Evolutionary conservation across 2,888 invertebrate genomes (phyloP).

Genomic region (Panzeria rudis): DNA sequence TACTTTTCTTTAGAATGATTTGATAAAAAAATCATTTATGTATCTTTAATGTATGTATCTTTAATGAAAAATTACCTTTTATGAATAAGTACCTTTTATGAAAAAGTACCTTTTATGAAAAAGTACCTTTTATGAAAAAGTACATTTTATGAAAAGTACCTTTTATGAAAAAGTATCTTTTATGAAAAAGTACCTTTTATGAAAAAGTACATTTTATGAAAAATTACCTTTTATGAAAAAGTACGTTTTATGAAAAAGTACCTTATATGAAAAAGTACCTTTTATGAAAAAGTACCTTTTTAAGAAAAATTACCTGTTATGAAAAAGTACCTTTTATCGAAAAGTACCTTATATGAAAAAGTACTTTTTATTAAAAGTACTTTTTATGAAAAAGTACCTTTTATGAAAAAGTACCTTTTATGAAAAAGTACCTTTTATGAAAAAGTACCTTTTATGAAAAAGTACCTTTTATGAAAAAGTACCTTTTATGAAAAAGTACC

Average conservation of each 20-base stretch:
- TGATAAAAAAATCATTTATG: too few species aligned
- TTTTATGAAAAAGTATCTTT: background rate
- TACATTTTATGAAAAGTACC: background rate
- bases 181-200: background rate
- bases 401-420: background rate
- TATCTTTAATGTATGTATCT: background rate
- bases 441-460: background rate
- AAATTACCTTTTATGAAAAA: background rate
- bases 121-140: background rate
- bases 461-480: too few species aligned
- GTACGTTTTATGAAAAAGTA: background rate
- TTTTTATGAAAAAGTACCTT: background rate
- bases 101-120: background rate
- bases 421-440: background rate
- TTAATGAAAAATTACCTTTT: background rate
- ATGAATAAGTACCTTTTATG: background rate
- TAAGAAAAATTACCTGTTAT: background rate
- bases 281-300: background rate
- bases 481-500: background rate
- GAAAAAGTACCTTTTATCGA: too few species aligned
- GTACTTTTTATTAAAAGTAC: background rate
- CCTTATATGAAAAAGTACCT: background rate
- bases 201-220: background rate
- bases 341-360: background rate
- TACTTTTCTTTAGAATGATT: background rate